Evolutionary conservation across 2,797 vertebrate species (phyloP).

Genomic region (Acipenser transmontanus): DNA sequence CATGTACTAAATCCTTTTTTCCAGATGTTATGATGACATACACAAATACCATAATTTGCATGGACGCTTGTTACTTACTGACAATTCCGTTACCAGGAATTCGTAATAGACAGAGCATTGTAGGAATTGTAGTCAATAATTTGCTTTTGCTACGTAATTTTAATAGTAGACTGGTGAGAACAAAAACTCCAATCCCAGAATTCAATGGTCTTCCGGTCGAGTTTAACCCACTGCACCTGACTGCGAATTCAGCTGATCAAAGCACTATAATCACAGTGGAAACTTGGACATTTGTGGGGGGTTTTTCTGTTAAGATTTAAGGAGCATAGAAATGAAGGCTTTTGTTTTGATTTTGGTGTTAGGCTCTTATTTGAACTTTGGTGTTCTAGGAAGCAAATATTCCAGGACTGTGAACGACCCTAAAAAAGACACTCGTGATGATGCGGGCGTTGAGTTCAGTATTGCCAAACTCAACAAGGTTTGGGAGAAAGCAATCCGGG

Average conservation of each 20-base stretch:
- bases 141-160: accelerated
- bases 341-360: conserved; percentile 31
- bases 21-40: background rate
- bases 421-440: conserved; percentile 37
- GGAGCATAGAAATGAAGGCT: conserved; percentile 32
- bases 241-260: too few relatives aligned
- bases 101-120: conserved; percentile 3
- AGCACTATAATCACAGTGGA: too few relatives aligned
- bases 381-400: conserved; percentile 69
- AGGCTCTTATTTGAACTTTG: conserved; percentile 31
- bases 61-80: conserved; percentile 60
- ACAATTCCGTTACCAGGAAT: conserved; percentile 37
- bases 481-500: conserved; percentile 89
- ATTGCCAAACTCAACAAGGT: conserved; percentile 82
- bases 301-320: background rate
- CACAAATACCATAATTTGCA: conserved; percentile 25
- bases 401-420: conserved; percentile 76
- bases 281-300: too few relatives aligned
- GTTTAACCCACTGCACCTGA: conserved; percentile 9
- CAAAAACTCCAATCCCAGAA: conserved; percentile 49
- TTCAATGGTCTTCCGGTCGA: background rate
- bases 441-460: conserved; percentile 68
- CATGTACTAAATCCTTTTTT: background rate
- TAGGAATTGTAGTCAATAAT: conserved; percentile 46
- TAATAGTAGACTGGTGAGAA: accelerated